Evolutionary conservation across 2,113 vertebrate genomes (phyloP).

Genomic region (Columba janthina): DNA sequence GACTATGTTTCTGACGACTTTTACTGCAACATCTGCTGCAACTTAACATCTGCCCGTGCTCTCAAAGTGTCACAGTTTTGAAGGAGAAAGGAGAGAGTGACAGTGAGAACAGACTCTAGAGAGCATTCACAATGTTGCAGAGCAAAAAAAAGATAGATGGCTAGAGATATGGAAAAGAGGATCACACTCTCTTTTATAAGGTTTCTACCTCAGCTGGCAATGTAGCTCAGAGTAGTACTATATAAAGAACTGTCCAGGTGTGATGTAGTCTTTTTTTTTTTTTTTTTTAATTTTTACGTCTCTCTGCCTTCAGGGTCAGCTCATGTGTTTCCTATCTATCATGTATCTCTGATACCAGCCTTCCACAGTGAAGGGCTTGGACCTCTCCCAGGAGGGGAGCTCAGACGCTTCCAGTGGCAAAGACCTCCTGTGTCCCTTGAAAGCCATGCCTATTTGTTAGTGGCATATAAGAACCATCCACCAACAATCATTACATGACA

Average conservation of each 20-base stretch:
- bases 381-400: background rate
- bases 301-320: background rate
- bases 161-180: background rate
- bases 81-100: background rate
- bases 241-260: background rate
- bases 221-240: background rate
- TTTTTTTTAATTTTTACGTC: background rate
- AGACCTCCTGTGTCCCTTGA: background rate
- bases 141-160: background rate
- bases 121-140: background rate
- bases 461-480: accelerated
- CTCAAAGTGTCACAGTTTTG: background rate
- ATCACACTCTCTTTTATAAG: background rate
- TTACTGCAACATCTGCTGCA: background rate
- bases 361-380: background rate
- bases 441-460: accelerated
- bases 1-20: background rate
- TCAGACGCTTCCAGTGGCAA: background rate
- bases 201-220: background rate
- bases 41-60: background rate
- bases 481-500: background rate
- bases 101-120: background rate
- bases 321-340: background rate
- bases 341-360: background rate
- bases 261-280: background rate